phyloP scores from a whole-genome alignment of 2,113 vertebrate genomes.

The Pachypanchax playfairii region DNA sequence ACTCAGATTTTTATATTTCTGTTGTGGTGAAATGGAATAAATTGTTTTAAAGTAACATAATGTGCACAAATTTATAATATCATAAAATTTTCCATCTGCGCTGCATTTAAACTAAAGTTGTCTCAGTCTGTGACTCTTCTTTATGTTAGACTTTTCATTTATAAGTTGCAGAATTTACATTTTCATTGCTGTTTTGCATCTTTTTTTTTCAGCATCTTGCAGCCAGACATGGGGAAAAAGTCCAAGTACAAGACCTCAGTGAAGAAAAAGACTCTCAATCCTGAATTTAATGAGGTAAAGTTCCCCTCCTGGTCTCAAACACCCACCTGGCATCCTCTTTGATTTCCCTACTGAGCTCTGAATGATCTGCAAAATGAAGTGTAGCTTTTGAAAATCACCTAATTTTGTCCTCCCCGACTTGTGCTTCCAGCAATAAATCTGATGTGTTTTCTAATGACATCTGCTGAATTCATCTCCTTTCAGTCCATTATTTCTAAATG shows the following conservation, averaged over 20 bases:
- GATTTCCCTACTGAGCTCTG: slow-evolving; percentile 10
- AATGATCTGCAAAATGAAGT: slow-evolving; percentile 5
- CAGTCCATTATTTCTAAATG: slow-evolving; percentile 31
- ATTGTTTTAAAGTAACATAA: too few species aligned
- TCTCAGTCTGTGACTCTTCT: too few species aligned
- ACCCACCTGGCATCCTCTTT: slow-evolving; percentile 2
- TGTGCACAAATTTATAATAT: too few species aligned
- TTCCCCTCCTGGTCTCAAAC: slow-evolving; percentile 4
- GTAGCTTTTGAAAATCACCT: background rate
- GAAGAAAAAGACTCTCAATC: slow-evolving; percentile 87
- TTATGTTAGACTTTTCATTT: too few species aligned
- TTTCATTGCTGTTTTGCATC: too few species aligned
- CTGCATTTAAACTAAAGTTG: too few species aligned
- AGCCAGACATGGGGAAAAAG: slow-evolving; percentile 84
- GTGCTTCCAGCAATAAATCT: slow-evolving; percentile 1
- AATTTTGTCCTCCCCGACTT: slow-evolving; percentile 10
- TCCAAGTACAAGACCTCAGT: slow-evolving; percentile 85
- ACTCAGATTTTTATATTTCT: too few species aligned
- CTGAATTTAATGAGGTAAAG: slow-evolving; percentile 86
- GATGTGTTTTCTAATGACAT: slow-evolving; percentile 3
- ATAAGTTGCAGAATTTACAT: too few species aligned
- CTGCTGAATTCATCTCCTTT: slow-evolving; percentile 12
- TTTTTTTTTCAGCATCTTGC: slow-evolving; percentile 75
- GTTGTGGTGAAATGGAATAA: too few species aligned
- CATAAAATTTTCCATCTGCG: too few species aligned